Conservation (phyloP, 2,113 vertebrate genomes). For the Megaleporinus macrocephalus region DNA sequence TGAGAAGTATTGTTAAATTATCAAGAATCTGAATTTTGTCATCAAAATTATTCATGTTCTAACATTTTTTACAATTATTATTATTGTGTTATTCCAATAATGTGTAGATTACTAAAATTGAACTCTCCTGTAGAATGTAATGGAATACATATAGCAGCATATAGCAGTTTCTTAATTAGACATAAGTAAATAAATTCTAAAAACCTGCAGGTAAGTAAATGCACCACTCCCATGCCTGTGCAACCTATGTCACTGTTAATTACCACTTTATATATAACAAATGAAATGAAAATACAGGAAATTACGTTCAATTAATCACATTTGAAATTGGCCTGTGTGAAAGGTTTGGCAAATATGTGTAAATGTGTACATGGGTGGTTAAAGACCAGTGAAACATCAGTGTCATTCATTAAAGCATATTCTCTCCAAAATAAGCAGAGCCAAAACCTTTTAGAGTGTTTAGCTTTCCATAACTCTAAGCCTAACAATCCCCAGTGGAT, state of each 20-base stretch:
- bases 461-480: constrained; percentile 58
- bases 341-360: constrained; percentile 35
- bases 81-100: no score
- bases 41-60: no score
- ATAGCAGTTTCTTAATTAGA: not conserved
- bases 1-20: no score
- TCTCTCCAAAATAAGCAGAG: constrained; percentile 65
- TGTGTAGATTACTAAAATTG: not conserved
- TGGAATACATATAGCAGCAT: no score
- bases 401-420: constrained; percentile 57
- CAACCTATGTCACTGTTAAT: not conserved
- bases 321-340: constrained; percentile 5
- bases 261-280: not conserved
- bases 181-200: not conserved
- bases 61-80: no score
- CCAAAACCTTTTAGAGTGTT: constrained; percentile 61
- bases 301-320: constrained; percentile 35
- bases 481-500: constrained; percentile 50
- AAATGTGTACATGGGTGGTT: constrained; percentile 57
- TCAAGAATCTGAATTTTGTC: no score
- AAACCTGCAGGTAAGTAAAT: not conserved
- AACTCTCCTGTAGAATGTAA: not conserved
- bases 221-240: not conserved
- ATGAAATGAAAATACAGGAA: constrained; percentile 26
- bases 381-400: constrained; percentile 52